Conservation (phyloP, 1,140 invertebrate species). For the Drosophila kikkawai region DNA sequence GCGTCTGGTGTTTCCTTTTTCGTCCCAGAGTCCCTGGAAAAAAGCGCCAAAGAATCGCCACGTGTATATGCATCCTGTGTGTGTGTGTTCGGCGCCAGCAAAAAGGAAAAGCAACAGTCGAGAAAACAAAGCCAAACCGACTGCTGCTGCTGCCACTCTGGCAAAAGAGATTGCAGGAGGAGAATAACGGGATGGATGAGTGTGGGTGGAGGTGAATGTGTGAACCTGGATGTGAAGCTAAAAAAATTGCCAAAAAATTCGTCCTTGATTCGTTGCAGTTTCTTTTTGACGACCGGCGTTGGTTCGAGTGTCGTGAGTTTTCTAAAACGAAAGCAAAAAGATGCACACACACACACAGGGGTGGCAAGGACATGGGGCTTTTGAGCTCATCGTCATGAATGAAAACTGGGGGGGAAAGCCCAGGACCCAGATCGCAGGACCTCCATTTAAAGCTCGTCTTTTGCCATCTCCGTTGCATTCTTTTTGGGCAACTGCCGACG, state of each 20-base stretch:
- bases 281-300: constrained; percentile 62
- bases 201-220: neutral
- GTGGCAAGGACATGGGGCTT: constrained; percentile 55
- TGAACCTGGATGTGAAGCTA: constrained; percentile 4
- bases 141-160: constrained; percentile 12
- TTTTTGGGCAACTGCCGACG: constrained; percentile 48
- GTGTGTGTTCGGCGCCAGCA: neutral
- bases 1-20: constrained; percentile 33
- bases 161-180: constrained; percentile 24
- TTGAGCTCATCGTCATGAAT: constrained; percentile 70
- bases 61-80: constrained; percentile 16
- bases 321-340: constrained; percentile 83
- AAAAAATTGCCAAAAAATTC: constrained; percentile 84
- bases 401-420: constrained; percentile 19
- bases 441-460: constrained; percentile 42
- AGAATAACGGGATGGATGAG: neutral
- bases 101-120: constrained; percentile 42
- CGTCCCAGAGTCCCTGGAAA: constrained; percentile 11
- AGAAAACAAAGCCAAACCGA: constrained; percentile 55
- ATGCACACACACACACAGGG: constrained; percentile 52
- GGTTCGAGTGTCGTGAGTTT: constrained; percentile 74
- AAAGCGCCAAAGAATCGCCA: constrained; percentile 41
- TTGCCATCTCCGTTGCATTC: constrained; percentile 61
- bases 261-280: constrained; percentile 84
- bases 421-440: neutral